phyloP scores from a whole-genome alignment of 2,888 invertebrate genomes.

The Dicycla oo region DNA sequence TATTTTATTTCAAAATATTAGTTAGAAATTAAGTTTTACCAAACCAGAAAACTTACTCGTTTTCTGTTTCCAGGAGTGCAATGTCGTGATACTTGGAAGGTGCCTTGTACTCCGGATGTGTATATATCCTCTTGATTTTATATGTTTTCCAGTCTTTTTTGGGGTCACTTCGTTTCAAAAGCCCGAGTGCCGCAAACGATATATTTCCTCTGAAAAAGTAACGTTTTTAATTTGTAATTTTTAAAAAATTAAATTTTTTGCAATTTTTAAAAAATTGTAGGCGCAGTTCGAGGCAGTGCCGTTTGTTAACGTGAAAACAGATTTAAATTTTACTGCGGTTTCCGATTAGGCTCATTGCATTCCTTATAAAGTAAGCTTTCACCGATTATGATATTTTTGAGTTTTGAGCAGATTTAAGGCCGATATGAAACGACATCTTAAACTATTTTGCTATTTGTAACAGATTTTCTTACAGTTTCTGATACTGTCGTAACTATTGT shows the following conservation, averaged over 20 bases:
- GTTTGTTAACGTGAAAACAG: too few relatives aligned
- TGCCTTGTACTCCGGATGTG: conserved; percentile 69
- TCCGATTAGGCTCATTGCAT: too few relatives aligned
- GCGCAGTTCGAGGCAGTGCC: too few relatives aligned
- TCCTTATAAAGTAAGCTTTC: too few relatives aligned
- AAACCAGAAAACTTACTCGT: conserved; percentile 45
- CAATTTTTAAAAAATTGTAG: too few relatives aligned
- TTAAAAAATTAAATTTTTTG: background rate
- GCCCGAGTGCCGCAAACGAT: conserved; percentile 50
- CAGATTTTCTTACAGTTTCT: too few relatives aligned
- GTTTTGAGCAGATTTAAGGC: too few relatives aligned
- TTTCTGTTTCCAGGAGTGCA: conserved; percentile 70
- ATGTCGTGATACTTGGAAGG: conserved; percentile 75
- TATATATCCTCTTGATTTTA: conserved; percentile 51
- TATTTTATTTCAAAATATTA: background rate
- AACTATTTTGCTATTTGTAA: too few relatives aligned
- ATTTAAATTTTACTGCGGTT: too few relatives aligned
- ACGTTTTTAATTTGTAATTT: background rate
- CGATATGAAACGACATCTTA: too few relatives aligned
- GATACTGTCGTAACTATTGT: too few relatives aligned
- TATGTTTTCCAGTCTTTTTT: conserved; percentile 48
- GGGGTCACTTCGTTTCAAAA: conserved; percentile 48
- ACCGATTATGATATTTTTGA: too few relatives aligned
- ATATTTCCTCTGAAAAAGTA: conserved; percentile 52
- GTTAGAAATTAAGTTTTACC: background rate